A percentile compares a stretch with the other conserved stretches of the same genome.
phyloP scores from a whole-genome alignment of 2,888 invertebrate species.

The Rutpela maculata region DNA sequence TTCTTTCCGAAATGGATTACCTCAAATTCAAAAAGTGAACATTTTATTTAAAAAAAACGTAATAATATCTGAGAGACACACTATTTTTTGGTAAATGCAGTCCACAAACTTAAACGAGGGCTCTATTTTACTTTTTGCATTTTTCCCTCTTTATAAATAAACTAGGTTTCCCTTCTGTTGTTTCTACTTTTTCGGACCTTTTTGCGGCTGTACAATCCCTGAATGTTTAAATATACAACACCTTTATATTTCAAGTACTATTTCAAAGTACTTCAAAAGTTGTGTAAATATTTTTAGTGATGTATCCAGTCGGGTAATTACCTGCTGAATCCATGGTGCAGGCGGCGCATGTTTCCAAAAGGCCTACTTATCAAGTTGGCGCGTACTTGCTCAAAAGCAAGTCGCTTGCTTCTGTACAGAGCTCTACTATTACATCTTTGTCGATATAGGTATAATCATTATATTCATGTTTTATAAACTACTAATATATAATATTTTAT shows the following conservation, averaged over 20 bases:
- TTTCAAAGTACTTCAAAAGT: conserved; percentile 45
- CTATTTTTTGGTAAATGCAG: no score
- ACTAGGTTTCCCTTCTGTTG: no score
- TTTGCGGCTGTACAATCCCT: no score
- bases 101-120: no score
- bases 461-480: conserved; percentile 39
- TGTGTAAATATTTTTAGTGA: conserved; percentile 57
- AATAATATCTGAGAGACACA: no score
- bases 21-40: no score
- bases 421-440: conserved; percentile 48
- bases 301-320: conserved; percentile 68
- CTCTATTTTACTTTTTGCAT: no score
- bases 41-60: no score
- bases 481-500: conserved; percentile 19
- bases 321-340: conserved; percentile 73
- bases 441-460: conserved; percentile 40
- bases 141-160: no score
- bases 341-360: conserved; percentile 73
- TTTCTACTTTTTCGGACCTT: no score
- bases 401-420: conserved; percentile 69
- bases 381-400: conserved; percentile 54
- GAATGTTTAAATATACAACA: no score
- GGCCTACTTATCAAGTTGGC: conserved; percentile 69
- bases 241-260: not conserved
- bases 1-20: no score